Base-by-base conservation (phyloP, 2,113 vertebrate species). In the Epinephelus fuscoguttatus region DNA sequence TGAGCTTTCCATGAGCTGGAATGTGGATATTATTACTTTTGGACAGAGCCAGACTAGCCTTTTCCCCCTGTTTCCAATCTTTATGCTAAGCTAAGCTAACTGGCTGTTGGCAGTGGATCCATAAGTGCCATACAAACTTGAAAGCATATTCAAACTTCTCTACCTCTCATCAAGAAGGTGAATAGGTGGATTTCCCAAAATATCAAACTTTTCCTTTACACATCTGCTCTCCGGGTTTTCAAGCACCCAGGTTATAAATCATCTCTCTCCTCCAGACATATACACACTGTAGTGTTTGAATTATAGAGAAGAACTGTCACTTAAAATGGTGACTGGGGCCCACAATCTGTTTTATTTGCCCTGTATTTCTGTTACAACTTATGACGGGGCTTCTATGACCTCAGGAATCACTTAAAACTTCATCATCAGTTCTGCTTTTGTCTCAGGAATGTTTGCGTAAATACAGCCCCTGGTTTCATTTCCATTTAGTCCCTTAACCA, bases 401-500 rank as follows among this genome's bases (percentile, higher is more conserved):
- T 23, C 1, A 52, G 14, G 27, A 40, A 50, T 50, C 21, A 53
- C 13, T 25, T n/a, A 37, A 27, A 73, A 18, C 8, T 10, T 45
- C 11, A 30, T 30, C 4, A 18, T 50, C 19, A 56, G 14, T 12
- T 79, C 13, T 47, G 68, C 45, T 45, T 60, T 25, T 74, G 27
- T 25, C 61, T 50, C 1, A 56, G 10, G 42, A 59, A 56, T 3
- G 30, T 47, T 45, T 12, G 9, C 25, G 27, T 68, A 57, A 64
- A 1, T 25, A 4, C 15, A 11, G 15, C 17, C 47, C 12, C 60
- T 52, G 70, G 47, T 63, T 60, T 76, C 13, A 11, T 69, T 79
- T 71, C 10, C 50, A 37, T 37, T 49, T 12, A 56, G 40, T 57
- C 59, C 47, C 40, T 62, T 56, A 76, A 77, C 9, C 37, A 70